Evolutionary conservation across 1,140 invertebrate species (phyloP), one percentile per base, ranked within the genome.

Genomic region (Maconellicoccus hirsutus): DNA sequence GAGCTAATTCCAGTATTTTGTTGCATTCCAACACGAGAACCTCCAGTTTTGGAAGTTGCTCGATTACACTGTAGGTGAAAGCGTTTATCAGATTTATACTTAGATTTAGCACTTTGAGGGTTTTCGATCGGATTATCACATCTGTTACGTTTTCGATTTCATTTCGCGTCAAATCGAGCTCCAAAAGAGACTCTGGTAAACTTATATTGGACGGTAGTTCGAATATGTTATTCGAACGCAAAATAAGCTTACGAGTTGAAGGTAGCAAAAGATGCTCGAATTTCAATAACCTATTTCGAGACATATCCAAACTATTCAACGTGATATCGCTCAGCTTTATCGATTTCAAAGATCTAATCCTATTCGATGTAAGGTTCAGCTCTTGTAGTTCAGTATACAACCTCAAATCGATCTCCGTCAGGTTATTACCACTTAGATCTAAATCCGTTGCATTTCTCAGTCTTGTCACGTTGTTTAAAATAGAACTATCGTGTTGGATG

Each of bases 61-160:
- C 10, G 25, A 66, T 25, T 10, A 26, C 25, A 26, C 14, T 23
- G 10, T 25, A 14, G 8, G 61, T 16, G 25, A 66, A 4, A 4
- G 10, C 61, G 21, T 66, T 66, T 1, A 66, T 66, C 61, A 66
- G 19, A 25, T 66, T 66, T 66, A 66, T 26, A 26, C 61, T 66
- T 4, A 66, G 61, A 16, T 66, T 23, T 1, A 66, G 22, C 10
- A 3, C 8, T 12, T 10, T 66, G 2, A 66, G 22, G 10, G 7
- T 22, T 12, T 66, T 25, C 61, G 61, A 66, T 23, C 22, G 7
- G 21, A 66, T 16, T 23, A 23, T 25, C 25, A 66, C 25, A 10
- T 25, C 21, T 6, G 22, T 66, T 66, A 66, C 4, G 16, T 66
- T 66, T 22, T 66, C 61, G 25, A 66, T 66, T 25, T 66, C 61